phyloP scores from a whole-genome alignment of 2,797 vertebrate genomes.

The Antennarius maculatus region DNA sequence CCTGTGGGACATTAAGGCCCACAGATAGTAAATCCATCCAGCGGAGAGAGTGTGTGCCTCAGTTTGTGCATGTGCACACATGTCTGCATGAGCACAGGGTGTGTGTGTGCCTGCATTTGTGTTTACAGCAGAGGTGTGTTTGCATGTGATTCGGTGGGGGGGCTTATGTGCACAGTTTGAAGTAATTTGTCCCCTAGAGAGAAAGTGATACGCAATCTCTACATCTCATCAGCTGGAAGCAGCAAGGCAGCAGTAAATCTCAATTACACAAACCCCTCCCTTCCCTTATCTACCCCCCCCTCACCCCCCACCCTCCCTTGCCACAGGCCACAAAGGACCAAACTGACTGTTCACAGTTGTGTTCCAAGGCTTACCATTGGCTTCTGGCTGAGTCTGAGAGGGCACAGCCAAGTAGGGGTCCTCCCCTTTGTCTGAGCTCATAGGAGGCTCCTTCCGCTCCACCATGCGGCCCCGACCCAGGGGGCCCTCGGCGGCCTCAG shows the following conservation, averaged over 20 bases:
- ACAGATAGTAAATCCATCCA: slow-evolving; percentile 75
- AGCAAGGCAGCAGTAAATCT: slow-evolving; percentile 85
- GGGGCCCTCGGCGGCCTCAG: slow-evolving; percentile 82
- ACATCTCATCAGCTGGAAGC: slow-evolving; percentile 88
- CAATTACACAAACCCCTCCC: slow-evolving; percentile 59
- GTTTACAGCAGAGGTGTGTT: neutral
- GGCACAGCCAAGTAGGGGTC: slow-evolving; percentile 92
- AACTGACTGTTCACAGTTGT: slow-evolving; percentile 65
- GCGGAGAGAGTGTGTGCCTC: slow-evolving; percentile 7
- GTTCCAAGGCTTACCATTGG: slow-evolving; percentile 99
- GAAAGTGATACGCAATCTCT: slow-evolving; percentile 59
- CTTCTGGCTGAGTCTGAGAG: slow-evolving; percentile 95
- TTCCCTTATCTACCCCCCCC: slow-evolving; percentile 1
- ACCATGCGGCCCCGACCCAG: slow-evolving; percentile 91
- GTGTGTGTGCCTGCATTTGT: slow-evolving; percentile 19
- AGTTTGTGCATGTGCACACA: slow-evolving; percentile 12
- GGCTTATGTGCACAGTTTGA: slow-evolving; percentile 53
- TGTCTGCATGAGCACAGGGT: slow-evolving; percentile 39
- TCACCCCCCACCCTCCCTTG: slow-evolving; percentile 50
- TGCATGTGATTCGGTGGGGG: slow-evolving; percentile 4
- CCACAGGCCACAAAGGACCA: slow-evolving; percentile 79
- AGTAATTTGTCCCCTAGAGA: slow-evolving; percentile 71
- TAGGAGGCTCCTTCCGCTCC: slow-evolving; percentile 89
- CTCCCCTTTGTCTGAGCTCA: slow-evolving; percentile 92
- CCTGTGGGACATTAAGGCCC: slow-evolving; percentile 72